These are phyloP conservation scores for Parnassius glacialis DNA, from an alignment of 2,888 invertebrate species.

Conservation along the genomic window DNA sequence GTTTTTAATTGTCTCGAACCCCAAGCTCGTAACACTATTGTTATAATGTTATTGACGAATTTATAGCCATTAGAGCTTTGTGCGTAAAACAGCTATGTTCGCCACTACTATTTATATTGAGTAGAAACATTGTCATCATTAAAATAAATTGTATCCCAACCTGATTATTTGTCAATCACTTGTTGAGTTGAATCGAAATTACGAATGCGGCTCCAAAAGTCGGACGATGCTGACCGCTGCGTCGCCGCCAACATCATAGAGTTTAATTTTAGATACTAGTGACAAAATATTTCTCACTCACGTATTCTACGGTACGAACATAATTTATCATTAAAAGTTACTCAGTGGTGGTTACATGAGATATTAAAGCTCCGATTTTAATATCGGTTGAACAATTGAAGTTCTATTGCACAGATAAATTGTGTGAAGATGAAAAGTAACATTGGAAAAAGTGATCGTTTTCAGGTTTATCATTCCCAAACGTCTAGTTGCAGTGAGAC, in stretches of 20 bases:
- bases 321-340: neutral
- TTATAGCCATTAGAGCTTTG: no score
- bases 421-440: conserved; percentile 31
- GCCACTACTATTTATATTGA: no score
- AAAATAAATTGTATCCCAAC: no score
- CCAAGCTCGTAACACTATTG: no score
- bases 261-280: conserved; percentile 67
- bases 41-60: no score
- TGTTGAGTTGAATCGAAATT: no score
- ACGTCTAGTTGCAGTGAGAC: conserved; percentile 60
- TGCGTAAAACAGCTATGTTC: no score
- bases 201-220: neutral
- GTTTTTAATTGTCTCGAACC: no score
- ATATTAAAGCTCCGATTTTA: neutral
- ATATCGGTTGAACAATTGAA: neutral
- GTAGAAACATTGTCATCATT: no score
- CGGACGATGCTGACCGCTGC: neutral
- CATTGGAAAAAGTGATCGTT: conserved; percentile 56
- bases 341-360: neutral
- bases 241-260: conserved; percentile 36
- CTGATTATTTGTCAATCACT: no score
- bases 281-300: conserved; percentile 55
- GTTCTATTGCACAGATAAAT: neutral
- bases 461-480: conserved; percentile 50
- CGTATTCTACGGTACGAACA: conserved; percentile 26